phyloP scores from a whole-genome alignment of 2,888 invertebrate genomes.

The Cheiracanthium punctorium region DNA sequence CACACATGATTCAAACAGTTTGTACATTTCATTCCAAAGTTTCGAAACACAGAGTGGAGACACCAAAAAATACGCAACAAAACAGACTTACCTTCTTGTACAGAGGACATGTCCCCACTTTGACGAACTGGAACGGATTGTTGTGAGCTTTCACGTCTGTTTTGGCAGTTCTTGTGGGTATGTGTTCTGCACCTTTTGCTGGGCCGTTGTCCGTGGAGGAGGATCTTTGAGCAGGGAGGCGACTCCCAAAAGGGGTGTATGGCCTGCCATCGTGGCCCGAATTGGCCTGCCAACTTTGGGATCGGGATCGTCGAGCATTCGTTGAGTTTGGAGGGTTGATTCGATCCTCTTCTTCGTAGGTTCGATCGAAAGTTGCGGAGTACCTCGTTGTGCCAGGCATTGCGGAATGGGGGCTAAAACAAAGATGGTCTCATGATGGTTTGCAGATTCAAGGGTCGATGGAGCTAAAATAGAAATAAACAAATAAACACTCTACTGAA shows the following conservation, averaged over 20 bases:
- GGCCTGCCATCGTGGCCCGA: slow-evolving; percentile 19
- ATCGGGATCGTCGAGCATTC: slow-evolving; percentile 47
- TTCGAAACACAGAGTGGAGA: too few species aligned
- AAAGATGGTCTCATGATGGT: neutral
- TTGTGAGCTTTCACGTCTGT: slow-evolving; percentile 86
- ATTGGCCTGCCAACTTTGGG: slow-evolving; percentile 49
- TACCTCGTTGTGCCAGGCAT: slow-evolving; percentile 72
- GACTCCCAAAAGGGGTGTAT: slow-evolving; percentile 42
- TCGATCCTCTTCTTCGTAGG: slow-evolving; percentile 68
- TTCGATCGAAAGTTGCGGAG: slow-evolving; percentile 71
- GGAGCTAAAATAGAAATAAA: neutral
- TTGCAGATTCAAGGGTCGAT: neutral
- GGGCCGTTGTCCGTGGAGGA: slow-evolving; percentile 70
- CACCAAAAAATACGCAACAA: too few species aligned
- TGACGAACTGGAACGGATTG: slow-evolving; percentile 92
- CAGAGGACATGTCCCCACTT: slow-evolving; percentile 90
- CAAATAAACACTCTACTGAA: neutral
- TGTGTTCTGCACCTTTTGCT: slow-evolving; percentile 72
- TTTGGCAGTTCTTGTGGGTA: slow-evolving; percentile 81
- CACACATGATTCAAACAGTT: too few species aligned
- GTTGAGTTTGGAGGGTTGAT: neutral
- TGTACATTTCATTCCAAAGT: too few species aligned
- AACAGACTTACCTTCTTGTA: slow-evolving; percentile 79
- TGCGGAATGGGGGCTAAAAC: neutral
- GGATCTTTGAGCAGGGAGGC: slow-evolving; percentile 42